Base-by-base conservation (phyloP, 1,140 invertebrate genomes). In the Neodiprion pinetum region DNA sequence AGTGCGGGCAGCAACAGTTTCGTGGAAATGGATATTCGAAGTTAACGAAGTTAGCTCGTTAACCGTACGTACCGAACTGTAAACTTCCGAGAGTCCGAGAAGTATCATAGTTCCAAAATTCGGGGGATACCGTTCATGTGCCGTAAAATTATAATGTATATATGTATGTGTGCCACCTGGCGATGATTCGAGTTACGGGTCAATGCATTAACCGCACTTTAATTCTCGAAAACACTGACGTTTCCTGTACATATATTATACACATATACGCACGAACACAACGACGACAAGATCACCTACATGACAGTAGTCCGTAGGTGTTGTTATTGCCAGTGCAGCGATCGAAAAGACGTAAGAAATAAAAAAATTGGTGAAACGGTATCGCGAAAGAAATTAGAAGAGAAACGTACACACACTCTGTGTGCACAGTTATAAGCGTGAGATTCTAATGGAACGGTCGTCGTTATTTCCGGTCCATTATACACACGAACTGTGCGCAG, bases 401-500 rank as follows among this genome's bases (percentile, higher is more conserved):
- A 61, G 53, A 17, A 61, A 61, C 11, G 9, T 12, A 61, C 9
- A 7, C 9, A 14, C 53, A 61, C 53, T 5, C 2, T 40, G 28
- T 40, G 28, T 40, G 28, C 28, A 40, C 5, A 40, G 28, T 40
- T 40, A 61, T 61, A 17, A 9, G 53, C 9, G 53, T 61, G 53
- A 61, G 53, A 61, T 61, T 61, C 53, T 61, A 17, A 5, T 14
- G 53, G 11, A 4, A 9, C 53, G n/a, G 53, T 17, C n/a, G 9
- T 61, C 53, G 50, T 53, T 53, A 61, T 61, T 61, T 61, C 53
- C 53, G 53, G 53, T 61, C 53, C 53, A 61, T 61, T 61, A 61
- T 61, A 61, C 53, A 17, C 4, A 9, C 53, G n/a, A 12, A 61
- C 53, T 61, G 53, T 61, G 53, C 53, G 0, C 5, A 17, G 11